Percentiles rank a stretch among this genome's conserved stretches.
Conservation (phyloP, 30 jellyfish, hydroid and myxozoan genomes). For the Cassiopea xamachana region DNA sequence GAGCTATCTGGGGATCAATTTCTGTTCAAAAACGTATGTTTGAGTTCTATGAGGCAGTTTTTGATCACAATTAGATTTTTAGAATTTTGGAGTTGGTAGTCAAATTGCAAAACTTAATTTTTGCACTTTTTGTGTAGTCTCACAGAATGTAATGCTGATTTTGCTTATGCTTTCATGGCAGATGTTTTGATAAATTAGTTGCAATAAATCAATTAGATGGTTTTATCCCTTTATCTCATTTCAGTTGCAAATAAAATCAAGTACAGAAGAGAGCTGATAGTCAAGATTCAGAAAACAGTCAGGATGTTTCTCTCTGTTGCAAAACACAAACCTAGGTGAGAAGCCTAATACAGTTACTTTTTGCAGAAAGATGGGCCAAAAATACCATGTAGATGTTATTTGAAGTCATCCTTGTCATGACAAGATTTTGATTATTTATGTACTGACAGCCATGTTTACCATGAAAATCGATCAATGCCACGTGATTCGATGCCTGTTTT, state of each 20-base stretch:
- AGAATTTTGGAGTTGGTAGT: no score
- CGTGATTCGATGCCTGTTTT: no score
- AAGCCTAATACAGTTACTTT: not conserved
- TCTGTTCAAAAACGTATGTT: constrained; percentile 96
- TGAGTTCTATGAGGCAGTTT: not conserved
- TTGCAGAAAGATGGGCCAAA: not conserved
- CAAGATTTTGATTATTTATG: no score
- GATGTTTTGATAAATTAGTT: no score
- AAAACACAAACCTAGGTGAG: constrained; percentile 89
- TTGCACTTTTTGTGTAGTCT: not conserved
- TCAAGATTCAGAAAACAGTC: constrained; percentile 89
- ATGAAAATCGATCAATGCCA: no score
- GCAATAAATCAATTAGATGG: no score
- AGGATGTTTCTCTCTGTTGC: constrained; percentile 89
- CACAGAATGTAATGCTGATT: not conserved
- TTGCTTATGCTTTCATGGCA: no score
- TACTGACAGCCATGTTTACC: no score
- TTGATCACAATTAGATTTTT: no score
- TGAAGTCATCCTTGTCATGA: no score
- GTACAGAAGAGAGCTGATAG: constrained; percentile 88
- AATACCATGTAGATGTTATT: no score
- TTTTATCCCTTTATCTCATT: not conserved
- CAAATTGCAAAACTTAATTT: no score
- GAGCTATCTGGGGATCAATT: constrained; percentile 96
- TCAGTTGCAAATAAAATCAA: constrained; percentile 95